Evolutionary conservation across 2,797 vertebrate genomes (phyloP).

Genomic region (Meriones psammophilus): DNA sequence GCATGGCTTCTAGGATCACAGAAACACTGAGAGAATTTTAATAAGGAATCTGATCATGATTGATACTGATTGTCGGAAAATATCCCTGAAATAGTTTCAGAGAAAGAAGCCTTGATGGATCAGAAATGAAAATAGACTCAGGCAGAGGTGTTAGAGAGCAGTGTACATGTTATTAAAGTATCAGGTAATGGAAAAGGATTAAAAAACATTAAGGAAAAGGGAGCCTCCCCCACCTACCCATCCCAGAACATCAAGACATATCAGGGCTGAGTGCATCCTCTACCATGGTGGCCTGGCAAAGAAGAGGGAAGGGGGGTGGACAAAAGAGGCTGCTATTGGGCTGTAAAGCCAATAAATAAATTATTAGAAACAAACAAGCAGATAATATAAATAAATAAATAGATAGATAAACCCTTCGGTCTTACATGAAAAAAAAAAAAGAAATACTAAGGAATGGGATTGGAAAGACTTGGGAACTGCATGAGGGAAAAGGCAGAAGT

Average conservation of each 20-base stretch:
- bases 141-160: not conserved
- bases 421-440: too few relatives aligned
- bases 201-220: not conserved
- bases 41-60: not conserved
- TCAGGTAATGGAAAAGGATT: not conserved
- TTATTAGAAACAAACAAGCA: too few relatives aligned
- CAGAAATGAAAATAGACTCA: constrained; percentile 13
- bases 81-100: not conserved
- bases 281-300: too few relatives aligned
- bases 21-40: not conserved
- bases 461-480: not conserved
- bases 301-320: too few relatives aligned
- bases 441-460: constrained; percentile 1
- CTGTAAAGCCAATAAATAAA: too few relatives aligned
- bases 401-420: too few relatives aligned
- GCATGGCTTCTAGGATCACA: not conserved
- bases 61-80: not conserved
- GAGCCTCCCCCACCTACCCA: too few relatives aligned
- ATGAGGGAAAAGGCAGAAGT: constrained; percentile 9
- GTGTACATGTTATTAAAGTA: not conserved
- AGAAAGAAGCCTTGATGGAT: not conserved
- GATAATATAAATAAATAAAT: too few relatives aligned
- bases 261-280: too few relatives aligned
- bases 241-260: too few relatives aligned
- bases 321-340: too few relatives aligned